Evolutionary conservation across 2,797 vertebrate species (phyloP).

Genomic region (Decapterus maruadsi): DNA sequence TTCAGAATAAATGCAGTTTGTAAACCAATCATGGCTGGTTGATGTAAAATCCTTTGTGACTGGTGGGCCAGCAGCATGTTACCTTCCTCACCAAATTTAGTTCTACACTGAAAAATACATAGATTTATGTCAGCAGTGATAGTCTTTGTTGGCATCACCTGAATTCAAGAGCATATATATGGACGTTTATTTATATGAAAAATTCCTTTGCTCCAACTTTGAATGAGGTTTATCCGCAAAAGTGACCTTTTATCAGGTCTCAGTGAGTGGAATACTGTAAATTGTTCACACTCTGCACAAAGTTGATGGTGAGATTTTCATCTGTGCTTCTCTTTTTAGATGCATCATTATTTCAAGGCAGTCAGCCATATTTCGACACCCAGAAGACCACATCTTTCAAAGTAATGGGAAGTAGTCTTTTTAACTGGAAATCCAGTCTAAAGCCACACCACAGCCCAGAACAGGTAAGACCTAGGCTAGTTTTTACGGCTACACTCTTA

Average conservation of each 20-base stretch:
- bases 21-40: too few species aligned
- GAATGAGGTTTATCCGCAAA: neutral
- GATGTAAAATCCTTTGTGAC: too few species aligned
- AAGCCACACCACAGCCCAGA: constrained; percentile 36
- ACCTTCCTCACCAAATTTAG: too few species aligned
- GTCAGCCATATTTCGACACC: constrained; percentile 6
- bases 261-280: neutral
- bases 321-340: constrained; percentile 36
- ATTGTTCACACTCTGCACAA: neutral
- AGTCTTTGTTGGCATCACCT: too few species aligned
- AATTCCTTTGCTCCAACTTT: too few species aligned
- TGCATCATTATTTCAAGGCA: constrained; percentile 12
- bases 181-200: too few species aligned
- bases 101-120: too few species aligned
- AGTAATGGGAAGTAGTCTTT: constrained; percentile 51
- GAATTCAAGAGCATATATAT: too few species aligned
- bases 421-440: constrained; percentile 45
- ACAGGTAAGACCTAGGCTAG: constrained; percentile 66
- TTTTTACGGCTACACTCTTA: neutral
- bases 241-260: neutral
- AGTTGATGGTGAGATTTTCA: constrained; percentile 11
- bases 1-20: too few species aligned
- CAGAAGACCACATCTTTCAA: constrained; percentile 25
- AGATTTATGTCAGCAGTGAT: neutral
- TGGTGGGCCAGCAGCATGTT: too few species aligned